Percentiles rank a stretch among this genome's conserved stretches.
Evolutionary conservation across 2,888 invertebrate genomes (phyloP).

Genomic region (Platycheirus rosarum): DNA sequence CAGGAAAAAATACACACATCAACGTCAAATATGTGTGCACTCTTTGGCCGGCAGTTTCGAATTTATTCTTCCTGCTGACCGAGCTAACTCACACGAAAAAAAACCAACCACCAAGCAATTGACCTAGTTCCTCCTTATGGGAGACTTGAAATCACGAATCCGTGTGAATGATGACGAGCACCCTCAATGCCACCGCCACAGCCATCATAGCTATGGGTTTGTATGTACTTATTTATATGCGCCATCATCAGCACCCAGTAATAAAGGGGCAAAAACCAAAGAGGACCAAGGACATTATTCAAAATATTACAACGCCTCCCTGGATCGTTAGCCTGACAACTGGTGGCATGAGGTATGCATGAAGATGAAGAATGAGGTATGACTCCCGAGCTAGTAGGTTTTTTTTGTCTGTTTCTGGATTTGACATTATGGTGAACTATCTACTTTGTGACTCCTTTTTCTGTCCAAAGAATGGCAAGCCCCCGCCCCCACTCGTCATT

Average conservation of each 20-base stretch:
- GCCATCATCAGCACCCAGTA: slow-evolving; percentile 9
- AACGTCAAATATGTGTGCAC: slow-evolving; percentile 29
- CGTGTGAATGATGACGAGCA: slow-evolving; percentile 15
- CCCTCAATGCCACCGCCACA: slow-evolving; percentile 25
- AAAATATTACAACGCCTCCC: background rate
- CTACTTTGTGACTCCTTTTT: slow-evolving; percentile 1
- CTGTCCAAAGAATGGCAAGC: background rate
- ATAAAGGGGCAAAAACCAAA: slow-evolving; percentile 30
- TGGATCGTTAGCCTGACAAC: slow-evolving; percentile 39
- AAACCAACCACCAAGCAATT: slow-evolving; percentile 31
- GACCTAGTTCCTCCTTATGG: slow-evolving; percentile 54
- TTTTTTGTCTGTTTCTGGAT: slow-evolving; percentile 7
- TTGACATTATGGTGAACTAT: background rate
- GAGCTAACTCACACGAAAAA: slow-evolving; percentile 21
- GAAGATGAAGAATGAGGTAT: background rate
- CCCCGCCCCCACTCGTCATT: background rate
- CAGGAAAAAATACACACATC: slow-evolving; percentile 3
- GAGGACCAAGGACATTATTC: slow-evolving; percentile 49
- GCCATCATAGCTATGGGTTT: background rate
- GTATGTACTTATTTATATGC: slow-evolving; percentile 3
- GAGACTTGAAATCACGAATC: slow-evolving; percentile 40
- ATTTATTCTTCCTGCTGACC: slow-evolving; percentile 11
- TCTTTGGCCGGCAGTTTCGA: slow-evolving; percentile 10
- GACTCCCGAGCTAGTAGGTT: background rate
- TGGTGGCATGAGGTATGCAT: slow-evolving; percentile 9